Conservation (phyloP, 2,113 vertebrate genomes). For the Ciconia maguari region DNA sequence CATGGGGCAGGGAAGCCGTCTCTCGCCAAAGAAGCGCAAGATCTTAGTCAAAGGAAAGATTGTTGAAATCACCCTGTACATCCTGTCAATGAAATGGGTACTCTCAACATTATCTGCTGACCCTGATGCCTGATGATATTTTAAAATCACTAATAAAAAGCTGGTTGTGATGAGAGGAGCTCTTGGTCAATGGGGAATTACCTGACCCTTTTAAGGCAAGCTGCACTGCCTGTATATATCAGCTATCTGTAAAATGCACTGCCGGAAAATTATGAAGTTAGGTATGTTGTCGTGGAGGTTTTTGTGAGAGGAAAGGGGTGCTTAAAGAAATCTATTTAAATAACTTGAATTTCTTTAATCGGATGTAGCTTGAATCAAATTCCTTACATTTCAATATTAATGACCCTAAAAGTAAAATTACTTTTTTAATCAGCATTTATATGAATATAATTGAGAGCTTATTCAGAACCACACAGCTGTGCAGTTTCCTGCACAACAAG, state of each 20-base stretch:
- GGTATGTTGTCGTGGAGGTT: not conserved
- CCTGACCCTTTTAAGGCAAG: not conserved
- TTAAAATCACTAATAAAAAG: not conserved
- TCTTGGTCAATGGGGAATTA: not conserved
- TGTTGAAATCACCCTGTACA: not conserved
- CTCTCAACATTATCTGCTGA: not conserved
- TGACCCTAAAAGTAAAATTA: not conserved
- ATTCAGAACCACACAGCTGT: not conserved
- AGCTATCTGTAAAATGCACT: not conserved
- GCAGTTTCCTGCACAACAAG: not conserved
- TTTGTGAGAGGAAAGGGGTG: not conserved
- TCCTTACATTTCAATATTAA: not conserved
- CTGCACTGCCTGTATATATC: not conserved
- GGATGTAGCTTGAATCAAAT: not conserved
- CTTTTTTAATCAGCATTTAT: not conserved
- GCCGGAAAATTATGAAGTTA: not conserved
- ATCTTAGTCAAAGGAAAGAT: not conserved
- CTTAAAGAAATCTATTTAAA: not conserved
- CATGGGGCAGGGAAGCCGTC: not conserved
- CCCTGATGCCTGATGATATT: not conserved
- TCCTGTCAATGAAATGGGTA: not conserved
- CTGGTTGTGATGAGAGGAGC: not conserved
- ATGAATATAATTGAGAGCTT: not conserved
- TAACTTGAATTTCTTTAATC: not conserved
- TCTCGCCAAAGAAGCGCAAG: not conserved